phyloP scores from a whole-genome alignment of 2,113 vertebrate species.

The Brienomyrus brachyistius region DNA sequence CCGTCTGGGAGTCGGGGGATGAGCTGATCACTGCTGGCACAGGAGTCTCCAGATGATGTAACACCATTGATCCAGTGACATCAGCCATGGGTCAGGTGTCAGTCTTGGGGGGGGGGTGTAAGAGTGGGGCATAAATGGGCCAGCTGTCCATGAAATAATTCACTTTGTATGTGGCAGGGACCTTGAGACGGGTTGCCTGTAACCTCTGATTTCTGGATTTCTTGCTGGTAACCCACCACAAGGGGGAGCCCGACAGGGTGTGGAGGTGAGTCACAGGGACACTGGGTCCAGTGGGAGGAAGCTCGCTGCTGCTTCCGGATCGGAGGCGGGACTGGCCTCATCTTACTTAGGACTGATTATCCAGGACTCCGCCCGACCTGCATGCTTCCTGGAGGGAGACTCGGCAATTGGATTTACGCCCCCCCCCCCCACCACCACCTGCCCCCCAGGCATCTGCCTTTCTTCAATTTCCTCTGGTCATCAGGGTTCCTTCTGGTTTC shows the following conservation, averaged over 20 bases:
- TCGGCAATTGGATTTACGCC: background rate
- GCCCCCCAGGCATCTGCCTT: background rate
- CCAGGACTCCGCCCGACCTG: background rate
- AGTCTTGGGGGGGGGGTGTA: background rate
- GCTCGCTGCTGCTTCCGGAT: background rate
- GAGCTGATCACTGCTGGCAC: background rate
- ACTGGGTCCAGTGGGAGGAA: background rate
- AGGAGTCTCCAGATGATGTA: background rate
- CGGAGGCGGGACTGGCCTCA: background rate
- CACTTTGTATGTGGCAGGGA: background rate
- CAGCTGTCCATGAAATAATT: background rate
- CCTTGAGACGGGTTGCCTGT: background rate
- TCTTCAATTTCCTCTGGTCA: background rate
- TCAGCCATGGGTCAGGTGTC: constrained; percentile 11
- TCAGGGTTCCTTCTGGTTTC: background rate
- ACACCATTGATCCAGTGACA: background rate
- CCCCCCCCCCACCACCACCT: background rate
- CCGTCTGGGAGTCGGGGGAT: background rate
- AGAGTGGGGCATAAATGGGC: background rate
- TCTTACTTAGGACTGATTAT: background rate
- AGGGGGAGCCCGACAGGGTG: background rate
- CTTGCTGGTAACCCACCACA: background rate
- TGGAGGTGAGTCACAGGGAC: background rate
- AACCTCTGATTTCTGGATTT: background rate
- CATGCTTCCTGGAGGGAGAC: background rate